Percentiles rank a stretch among this genome's conserved stretches.
These are phyloP conservation scores for Brachymystax lenok DNA, from an alignment of 2,797 vertebrate species.

Conservation along the genomic window DNA sequence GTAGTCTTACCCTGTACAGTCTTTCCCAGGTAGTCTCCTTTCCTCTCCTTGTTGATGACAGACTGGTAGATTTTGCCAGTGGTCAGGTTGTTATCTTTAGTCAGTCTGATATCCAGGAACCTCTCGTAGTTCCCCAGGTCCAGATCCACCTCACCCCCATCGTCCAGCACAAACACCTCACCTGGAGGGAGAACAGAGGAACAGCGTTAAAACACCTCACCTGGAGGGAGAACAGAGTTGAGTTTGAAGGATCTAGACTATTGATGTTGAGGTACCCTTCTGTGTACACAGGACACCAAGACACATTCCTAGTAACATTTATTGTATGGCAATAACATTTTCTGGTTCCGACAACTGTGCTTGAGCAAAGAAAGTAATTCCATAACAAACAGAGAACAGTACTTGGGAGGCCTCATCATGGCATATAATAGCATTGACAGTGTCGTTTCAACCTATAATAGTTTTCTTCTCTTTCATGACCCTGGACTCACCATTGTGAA, in stretches of 20 bases:
- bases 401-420: no score
- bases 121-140: slow-evolving; percentile 96
- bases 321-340: not conserved
- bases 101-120: slow-evolving; percentile 93
- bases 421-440: no score
- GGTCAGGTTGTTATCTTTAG: slow-evolving; percentile 94
- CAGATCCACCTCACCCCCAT: slow-evolving; percentile 94
- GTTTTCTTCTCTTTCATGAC: not conserved
- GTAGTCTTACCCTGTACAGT: slow-evolving; percentile 88
- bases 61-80: slow-evolving; percentile 97
- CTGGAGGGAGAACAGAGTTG: not conserved
- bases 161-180: slow-evolving; percentile 95
- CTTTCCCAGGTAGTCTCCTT: slow-evolving; percentile 94
- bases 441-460: not conserved
- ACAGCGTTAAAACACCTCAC: not conserved
- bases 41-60: slow-evolving; percentile 96
- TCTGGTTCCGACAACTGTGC: not conserved
- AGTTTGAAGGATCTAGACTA: no score
- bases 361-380: not conserved
- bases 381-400: not conserved
- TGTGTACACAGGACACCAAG: no score
- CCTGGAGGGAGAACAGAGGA: slow-evolving; percentile 66
- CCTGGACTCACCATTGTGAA: not conserved
- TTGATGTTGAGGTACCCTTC: no score
- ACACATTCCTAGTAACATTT: not conserved